Conservation (phyloP, 2,888 invertebrate genomes). For the Pediacus dermestoides region DNA sequence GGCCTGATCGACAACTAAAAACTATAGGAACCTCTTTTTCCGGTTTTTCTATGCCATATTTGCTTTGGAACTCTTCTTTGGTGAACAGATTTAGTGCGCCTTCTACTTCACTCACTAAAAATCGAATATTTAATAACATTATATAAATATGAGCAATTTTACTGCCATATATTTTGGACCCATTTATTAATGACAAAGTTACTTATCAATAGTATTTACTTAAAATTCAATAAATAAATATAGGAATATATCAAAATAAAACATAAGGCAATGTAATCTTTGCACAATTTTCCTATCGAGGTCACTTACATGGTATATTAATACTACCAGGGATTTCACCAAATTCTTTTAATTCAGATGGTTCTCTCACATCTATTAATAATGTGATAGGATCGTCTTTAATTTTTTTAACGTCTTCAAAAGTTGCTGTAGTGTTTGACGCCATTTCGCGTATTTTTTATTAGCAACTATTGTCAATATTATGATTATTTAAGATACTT, state of each 20-base stretch:
- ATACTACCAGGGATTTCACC: conserved; percentile 68
- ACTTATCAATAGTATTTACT: too few relatives aligned
- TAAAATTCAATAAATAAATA: too few relatives aligned
- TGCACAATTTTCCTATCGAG: background rate
- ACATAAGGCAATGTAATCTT: background rate
- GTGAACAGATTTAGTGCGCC: conserved; percentile 50
- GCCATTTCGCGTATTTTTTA: too few relatives aligned
- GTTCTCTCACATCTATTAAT: conserved; percentile 72
- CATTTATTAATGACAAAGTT: background rate
- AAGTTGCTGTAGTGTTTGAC: conserved; percentile 8
- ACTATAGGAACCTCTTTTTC: conserved; percentile 57
- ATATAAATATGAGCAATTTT: conserved; percentile 5
- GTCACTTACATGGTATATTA: conserved; percentile 22
- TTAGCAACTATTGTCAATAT: too few relatives aligned
- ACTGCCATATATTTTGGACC: background rate
- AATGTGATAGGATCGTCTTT: conserved; percentile 41
- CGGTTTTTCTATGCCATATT: conserved; percentile 60
- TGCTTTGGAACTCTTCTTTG: conserved; percentile 55
- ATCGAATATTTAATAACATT: conserved; percentile 17
- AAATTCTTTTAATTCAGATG: conserved; percentile 63
- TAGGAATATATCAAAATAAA: too few relatives aligned
- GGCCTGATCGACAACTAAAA: conserved; percentile 67
- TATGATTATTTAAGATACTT: too few relatives aligned
- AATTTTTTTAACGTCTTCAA: conserved; percentile 13
- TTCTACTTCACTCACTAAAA: conserved; percentile 56